phyloP scores from a whole-genome alignment of 1,140 invertebrate species.

The Melitaea cinxia region DNA sequence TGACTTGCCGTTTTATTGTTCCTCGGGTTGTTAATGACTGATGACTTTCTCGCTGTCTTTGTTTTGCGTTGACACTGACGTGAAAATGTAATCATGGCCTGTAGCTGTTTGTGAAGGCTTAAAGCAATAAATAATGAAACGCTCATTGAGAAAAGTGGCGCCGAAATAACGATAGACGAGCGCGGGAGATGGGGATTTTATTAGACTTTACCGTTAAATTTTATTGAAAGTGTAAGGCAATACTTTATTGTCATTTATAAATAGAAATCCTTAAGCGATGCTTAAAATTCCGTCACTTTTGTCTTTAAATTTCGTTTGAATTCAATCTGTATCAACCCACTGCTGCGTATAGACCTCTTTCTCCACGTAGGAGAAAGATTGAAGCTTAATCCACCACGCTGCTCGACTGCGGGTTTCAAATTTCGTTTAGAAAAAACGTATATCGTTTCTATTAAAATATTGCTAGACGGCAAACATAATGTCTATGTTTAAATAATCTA shows the following conservation, averaged over 20 bases:
- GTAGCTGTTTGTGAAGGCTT: constrained; percentile 43
- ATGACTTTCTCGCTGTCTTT: constrained; percentile 74
- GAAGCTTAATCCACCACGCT: too few relatives aligned
- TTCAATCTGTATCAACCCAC: too few relatives aligned
- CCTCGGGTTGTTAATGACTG: constrained; percentile 70
- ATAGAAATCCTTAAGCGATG: background rate
- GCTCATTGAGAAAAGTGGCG: constrained; percentile 51
- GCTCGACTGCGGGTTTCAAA: too few relatives aligned
- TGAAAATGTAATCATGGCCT: constrained; percentile 72
- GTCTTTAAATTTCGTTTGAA: too few relatives aligned
- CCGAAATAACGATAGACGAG: constrained; percentile 42
- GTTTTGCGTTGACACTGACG: constrained; percentile 68
- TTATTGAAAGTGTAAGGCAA: background rate
- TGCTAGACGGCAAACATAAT: too few relatives aligned
- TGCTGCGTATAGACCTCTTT: too few relatives aligned
- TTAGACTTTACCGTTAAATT: constrained; percentile 20
- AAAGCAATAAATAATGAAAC: constrained; percentile 63
- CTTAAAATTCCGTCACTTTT: too few relatives aligned
- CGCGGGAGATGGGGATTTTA: constrained; percentile 9
- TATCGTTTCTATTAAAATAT: too few relatives aligned
- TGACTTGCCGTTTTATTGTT: constrained; percentile 75
- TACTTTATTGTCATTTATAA: background rate
- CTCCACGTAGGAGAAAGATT: too few relatives aligned
- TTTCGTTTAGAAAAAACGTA: too few relatives aligned
- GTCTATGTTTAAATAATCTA: background rate